These are phyloP conservation scores for Tinea pellionella DNA, from an alignment of 2,888 invertebrate genomes.

Conservation along the genomic window DNA sequence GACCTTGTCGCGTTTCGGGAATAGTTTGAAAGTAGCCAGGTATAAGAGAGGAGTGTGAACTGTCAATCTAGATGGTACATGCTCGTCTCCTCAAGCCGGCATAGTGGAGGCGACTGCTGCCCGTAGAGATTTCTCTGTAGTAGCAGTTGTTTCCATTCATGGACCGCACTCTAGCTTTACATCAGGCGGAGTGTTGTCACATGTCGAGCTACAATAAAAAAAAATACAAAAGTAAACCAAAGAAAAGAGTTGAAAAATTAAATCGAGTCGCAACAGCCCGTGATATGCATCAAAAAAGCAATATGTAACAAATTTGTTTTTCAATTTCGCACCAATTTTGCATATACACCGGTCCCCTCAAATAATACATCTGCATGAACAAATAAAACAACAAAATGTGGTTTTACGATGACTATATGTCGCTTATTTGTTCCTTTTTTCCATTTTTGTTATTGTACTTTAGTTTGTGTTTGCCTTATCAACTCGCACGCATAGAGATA, in stretches of 20 bases:
- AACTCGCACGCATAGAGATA: too few species aligned
- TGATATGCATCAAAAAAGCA: slow-evolving; percentile 43
- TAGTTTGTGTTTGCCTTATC: not conserved
- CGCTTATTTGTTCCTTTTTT: slow-evolving; percentile 29
- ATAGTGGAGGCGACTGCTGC: too few species aligned
- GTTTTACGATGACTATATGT: slow-evolving; percentile 60
- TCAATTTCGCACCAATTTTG: slow-evolving; percentile 69
- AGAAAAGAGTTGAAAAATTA: not conserved
- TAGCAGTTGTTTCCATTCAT: too few species aligned
- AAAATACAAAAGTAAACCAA: slow-evolving; percentile 30
- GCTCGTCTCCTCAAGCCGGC: too few species aligned
- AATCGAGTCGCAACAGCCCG: not conserved
- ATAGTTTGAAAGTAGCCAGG: too few species aligned
- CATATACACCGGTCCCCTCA: slow-evolving; percentile 46
- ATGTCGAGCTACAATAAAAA: too few species aligned
- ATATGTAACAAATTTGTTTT: slow-evolving; percentile 70
- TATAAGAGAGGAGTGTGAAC: too few species aligned
- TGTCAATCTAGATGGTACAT: too few species aligned
- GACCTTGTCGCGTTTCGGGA: too few species aligned
- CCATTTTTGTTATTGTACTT: slow-evolving; percentile 45
- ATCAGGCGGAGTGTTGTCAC: too few species aligned
- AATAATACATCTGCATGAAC: slow-evolving; percentile 32
- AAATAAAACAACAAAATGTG: slow-evolving; percentile 59
- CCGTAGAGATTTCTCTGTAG: too few species aligned
- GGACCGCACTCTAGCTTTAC: too few species aligned